Base-by-base conservation (phyloP, 2,113 vertebrate genomes). In the Caretta caretta region DNA sequence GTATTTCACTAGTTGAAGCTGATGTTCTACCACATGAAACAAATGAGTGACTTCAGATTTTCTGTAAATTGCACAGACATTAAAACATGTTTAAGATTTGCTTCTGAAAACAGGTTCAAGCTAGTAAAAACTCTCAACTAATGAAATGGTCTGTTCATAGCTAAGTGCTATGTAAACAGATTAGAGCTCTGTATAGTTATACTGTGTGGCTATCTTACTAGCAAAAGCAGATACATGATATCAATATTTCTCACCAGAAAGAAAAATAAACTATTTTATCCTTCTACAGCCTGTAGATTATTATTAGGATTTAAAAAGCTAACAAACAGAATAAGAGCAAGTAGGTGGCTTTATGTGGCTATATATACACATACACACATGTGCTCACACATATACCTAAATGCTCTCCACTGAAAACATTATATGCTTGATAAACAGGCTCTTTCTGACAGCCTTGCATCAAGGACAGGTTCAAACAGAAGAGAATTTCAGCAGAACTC, bases 381-480 rank as follows among this genome's bases (percentile, higher is more conserved):
- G 24, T 81, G 86, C 83, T 88, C 29, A 83, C 78, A 89, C 69
- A 76, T 27, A 62, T 54, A 80, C 76, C 81, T 83, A 62, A 93
- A 89, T 48, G 54, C 89, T 88, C 83, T 92, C 84, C 81, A 87
- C 65, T 90, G 93, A 92, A 95, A 96, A 95, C 90, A 95, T 95
- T 97, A 96, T 94, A 87, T 87, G 72, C 88, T 89, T 93, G 95
- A 92, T 79, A 94, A 95, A 93, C 88, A 90, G 0, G 8, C 38
- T 92, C 82, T 95, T 83, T 95, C 92, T 97, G 95, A 95, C 84
- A 97, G 93, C 42, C 11, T 46, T 6, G 56, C 89, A 94, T 95
- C 94, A 97, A 96, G 94, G 87, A 90, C 96, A 94, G 78, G 89
- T 93, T 93, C 93, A 97, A 96, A 95, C 94, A 86, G 90, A 93